Evolutionary conservation across 2,113 vertebrate genomes (phyloP), one percentile per base, ranked within the genome.

Genomic region (Melospiza melodia): DNA sequence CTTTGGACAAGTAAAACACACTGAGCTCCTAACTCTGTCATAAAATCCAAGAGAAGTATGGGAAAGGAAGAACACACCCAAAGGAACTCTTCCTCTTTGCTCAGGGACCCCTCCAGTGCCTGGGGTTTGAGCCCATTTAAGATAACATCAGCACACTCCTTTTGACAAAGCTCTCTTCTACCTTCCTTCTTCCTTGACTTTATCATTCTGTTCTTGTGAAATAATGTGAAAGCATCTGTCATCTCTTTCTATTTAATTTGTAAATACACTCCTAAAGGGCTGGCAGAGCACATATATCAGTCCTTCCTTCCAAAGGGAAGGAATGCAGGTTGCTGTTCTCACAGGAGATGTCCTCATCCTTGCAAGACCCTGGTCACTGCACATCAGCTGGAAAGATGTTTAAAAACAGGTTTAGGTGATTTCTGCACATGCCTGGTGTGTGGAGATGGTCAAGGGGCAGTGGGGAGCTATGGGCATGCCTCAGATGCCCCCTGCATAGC

Each of bases 191-290:
- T 92, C 33, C 44, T 61, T 90, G 79, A 87, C 41, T 84, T 94
- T 92, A 68, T 67, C 30, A 77, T 72, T 89, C 73, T 76, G 25
- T 66, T 96, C 27, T 87, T 58, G 39, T 66, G 69, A 94, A 94
- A 76, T 55, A 92, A 83, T 30, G 27, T 54, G 78, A 93, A 93
- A 95, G 22, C 89, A 87, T 85, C 79, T 91, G 90, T 72, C 71
- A 55, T n/a, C n/a, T 88, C 57, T 81, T 93, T 93, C 30, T 28
- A 2, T 95, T 92, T 82, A 81, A 84, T 91, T 94, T 91, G 71
- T 82, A 84, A 96, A 96, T 76, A 83, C 11, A 9, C 14, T 90
- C 68, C 61, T n/a, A 0, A 54, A 84, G 66, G 78, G 35, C 46
- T 58, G 18, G n/a, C 21, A 62, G 55, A 79, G 57, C 27, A 57